Base-by-base conservation (phyloP, 2,888 invertebrate species). In the Leptinotarsa peninsularis region DNA sequence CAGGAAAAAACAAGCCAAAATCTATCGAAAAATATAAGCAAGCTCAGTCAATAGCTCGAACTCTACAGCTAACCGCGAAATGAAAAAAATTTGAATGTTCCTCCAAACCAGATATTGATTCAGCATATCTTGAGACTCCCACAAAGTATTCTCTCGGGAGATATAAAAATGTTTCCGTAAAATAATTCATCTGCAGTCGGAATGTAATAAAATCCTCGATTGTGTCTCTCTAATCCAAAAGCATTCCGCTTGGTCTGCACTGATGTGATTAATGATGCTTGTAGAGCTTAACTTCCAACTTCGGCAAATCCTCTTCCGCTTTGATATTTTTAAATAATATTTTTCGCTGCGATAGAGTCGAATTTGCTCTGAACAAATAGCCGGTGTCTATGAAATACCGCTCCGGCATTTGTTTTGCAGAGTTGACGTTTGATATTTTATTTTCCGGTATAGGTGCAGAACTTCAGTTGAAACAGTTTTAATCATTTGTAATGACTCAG, bases 201-300 rank as follows among this genome's bases (percentile, higher is more conserved):
- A 81, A 83, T 81, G 83, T 81, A 83, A 83, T 84, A 83, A 84
- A 85, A 84, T 82, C 82, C 82, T 80, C 83, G 82, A 82, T 82
- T 82, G 83, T 82, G 83, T 83, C 82, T 73, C 77, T 79, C 81
- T 85, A 85, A 85, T 84, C 83, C 84, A 78, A 78, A 76, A 79
- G 80, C 82, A 81, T 82, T 83, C 83, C 82, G 81, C 82, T 77
- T 75, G 81, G 82, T 78, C 82, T 81, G 79, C 79, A 80, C 76
- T 63, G 82, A 82, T 82, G 82, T 85, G 85, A 85, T 85, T 85
- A 85, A 85, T 85, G 83, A 82, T 81, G 82, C 83, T 83, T 81
- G 81, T 81, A 79, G 81, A 79, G 84, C 82, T 85, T 84, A 83
- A 83, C 82, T 83, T 83, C 80, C 81, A 81, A 81, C 81, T 72